Evolutionary conservation across 2,888 invertebrate species (phyloP).

Genomic region (Philaethria dido): DNA sequence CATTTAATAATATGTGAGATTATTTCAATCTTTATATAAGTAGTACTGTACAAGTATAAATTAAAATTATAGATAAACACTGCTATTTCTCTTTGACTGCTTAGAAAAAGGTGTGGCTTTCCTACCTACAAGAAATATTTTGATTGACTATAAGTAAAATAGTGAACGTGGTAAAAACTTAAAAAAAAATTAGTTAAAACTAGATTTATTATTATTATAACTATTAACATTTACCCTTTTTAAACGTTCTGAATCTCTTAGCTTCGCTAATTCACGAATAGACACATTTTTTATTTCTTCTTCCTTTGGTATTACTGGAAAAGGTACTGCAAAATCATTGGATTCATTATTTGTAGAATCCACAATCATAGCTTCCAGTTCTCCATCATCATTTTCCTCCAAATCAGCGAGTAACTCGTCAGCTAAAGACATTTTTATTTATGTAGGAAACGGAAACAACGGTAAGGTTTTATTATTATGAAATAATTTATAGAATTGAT

Average conservation of each 20-base stretch:
- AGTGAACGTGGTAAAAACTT: no score
- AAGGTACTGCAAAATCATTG: constrained; percentile 74
- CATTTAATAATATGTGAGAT: no score
- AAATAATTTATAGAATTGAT: no score
- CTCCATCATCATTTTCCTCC: constrained; percentile 94
- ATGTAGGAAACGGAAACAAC: background rate
- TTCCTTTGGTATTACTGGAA: constrained; percentile 80
- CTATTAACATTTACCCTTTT: constrained; percentile 68
- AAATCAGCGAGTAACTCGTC: constrained; percentile 99
- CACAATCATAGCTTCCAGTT: constrained; percentile 85
- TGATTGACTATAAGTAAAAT: no score
- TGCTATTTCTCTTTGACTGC: no score
- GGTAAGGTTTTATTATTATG: background rate
- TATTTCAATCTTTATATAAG: background rate
- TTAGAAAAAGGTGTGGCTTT: no score
- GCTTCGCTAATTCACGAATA: constrained; percentile 94
- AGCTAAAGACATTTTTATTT: constrained; percentile 93
- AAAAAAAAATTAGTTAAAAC: background rate
- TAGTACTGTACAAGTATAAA: no score
- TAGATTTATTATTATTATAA: background rate
- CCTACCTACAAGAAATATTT: no score
- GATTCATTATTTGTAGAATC: constrained; percentile 67
- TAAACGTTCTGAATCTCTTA: constrained; percentile 92
- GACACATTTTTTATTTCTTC: constrained; percentile 88
- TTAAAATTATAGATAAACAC: background rate